These are phyloP conservation scores for Dendrophyllia cribrosa DNA, from an alignment of 64 coral and sea anemone genomes.

Conservation along the genomic window DNA sequence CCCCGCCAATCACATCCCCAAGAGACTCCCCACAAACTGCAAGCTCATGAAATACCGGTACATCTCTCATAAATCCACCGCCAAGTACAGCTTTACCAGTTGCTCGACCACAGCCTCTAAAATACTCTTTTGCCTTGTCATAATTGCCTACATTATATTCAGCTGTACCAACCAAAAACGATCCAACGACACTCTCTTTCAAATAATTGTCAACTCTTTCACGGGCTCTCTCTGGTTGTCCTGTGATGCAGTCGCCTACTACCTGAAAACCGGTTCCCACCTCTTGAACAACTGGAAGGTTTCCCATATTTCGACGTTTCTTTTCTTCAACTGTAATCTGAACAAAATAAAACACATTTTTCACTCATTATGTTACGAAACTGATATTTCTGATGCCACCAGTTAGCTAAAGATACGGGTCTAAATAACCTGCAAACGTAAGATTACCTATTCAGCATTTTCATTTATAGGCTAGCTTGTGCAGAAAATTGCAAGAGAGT, in stretches of 20 bases:
- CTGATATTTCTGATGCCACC: too few species aligned
- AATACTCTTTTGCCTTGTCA: not conserved
- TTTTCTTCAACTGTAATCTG: too few species aligned
- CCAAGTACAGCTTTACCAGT: conserved; percentile 11
- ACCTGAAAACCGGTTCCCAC: not conserved
- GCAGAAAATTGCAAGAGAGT: too few species aligned
- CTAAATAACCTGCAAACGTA: too few species aligned
- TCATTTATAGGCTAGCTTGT: too few species aligned
- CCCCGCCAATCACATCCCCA: conserved; percentile 31
- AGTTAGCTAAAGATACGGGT: too few species aligned
- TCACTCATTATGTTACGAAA: too few species aligned
- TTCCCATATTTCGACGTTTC: not conserved
- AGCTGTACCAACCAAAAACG: not conserved
- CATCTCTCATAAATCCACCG: conserved; percentile 5
- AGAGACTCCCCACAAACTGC: conserved; percentile 28
- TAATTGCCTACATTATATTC: not conserved
- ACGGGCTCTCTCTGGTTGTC: not conserved
- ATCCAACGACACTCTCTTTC: not conserved
- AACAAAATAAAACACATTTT: too few species aligned
- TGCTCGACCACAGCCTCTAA: not conserved
- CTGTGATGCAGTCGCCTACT: not conserved
- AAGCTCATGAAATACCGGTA: conserved; percentile 27
- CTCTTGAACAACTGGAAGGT: not conserved
- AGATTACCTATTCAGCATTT: too few species aligned
- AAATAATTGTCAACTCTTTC: not conserved